Conservation (phyloP, 2,113 vertebrate species). For the human (Homo sapiens) region GRCh38 chr2:69707001-69707500, state of each 20-base stretch:
- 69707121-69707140: background rate
- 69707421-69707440: background rate
- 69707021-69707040: constrained; percentile 18
- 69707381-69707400: background rate
- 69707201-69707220: background rate
- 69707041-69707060: background rate
- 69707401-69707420: background rate
- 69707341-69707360: background rate
- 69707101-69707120: constrained; percentile 26
- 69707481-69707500: background rate
- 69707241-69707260: background rate
- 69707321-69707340: background rate
- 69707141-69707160: background rate
- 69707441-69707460: background rate
- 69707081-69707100: background rate
- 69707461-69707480: background rate
- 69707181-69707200: constrained; percentile 5
- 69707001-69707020: background rate
- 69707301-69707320: background rate
- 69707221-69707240: background rate
- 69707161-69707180: background rate
- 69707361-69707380: background rate
- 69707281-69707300: background rate
- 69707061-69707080: background rate
- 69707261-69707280: background rate